Evolutionary conservation across 2,888 invertebrate species (phyloP), one percentile per base, ranked within the genome.

Genomic region (Metopia argyrocephala): DNA sequence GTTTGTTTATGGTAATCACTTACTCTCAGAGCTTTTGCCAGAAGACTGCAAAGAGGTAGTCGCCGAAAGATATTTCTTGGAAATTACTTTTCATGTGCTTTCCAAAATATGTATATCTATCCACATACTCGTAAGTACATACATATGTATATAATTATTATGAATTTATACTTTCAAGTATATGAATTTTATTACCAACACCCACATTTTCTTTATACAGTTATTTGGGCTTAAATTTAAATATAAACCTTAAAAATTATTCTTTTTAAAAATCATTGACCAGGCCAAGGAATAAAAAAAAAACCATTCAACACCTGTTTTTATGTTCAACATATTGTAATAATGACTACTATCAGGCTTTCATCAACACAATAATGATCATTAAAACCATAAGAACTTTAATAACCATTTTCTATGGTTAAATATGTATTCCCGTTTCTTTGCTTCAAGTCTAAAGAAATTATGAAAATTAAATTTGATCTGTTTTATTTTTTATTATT

Each of bases 281-380:
- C 52, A 18, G 38, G n/a, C 45, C 46, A 69, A 48, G 20, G 15
- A 52, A 2, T 9, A 31, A 9, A 31, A 12, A 5, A 12, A 48
- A 23, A 18, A 50, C 46, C 66, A 68, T 57, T 31, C 66, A 62
- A 57, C 82, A 79, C 78, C 78, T 71, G 82, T 65, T 46, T 25
- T 76, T 52, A 80, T 68, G 57, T 76, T 57, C 66, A 80, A 69
- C 76, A 80, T 73, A 64, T 69, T 80, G 71, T 21, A 69, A 38
- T 80, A 80, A 80, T 56, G 69, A 64, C 59, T 62, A 59, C 62
- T 68, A 80, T 75, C 54, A 50, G 68, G 59, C 62, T 68, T 76
- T 75, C 54, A 50, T 46, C 75, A 66, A 7, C 28, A 7, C 64
- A 56, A 70, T 62, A 27, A 56, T 76, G 45, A 71, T 71, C 21